Evolutionary conservation across 2,113 vertebrate species (phyloP).

Genomic region (rat (Rattus norvegicus)): DNA sequence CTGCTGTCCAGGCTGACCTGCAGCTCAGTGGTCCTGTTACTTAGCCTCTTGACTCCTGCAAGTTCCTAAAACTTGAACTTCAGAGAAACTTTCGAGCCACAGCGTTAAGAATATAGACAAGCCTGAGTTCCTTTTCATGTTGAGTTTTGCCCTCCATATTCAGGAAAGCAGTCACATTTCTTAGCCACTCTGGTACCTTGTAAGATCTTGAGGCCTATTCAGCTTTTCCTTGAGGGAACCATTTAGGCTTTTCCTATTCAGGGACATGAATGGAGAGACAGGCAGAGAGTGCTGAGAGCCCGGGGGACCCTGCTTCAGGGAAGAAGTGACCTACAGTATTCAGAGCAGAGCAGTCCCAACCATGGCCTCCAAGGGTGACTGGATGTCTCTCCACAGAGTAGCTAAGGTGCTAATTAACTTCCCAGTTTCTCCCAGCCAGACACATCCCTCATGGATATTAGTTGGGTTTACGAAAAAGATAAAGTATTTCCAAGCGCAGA

Average conservation of each 20-base stretch:
- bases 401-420: background rate
- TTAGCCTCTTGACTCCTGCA: background rate
- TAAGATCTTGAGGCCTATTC: background rate
- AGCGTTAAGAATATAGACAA: background rate
- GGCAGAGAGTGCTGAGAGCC: background rate
- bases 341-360: background rate
- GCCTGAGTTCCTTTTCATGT: background rate
- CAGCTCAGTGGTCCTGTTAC: background rate
- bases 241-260: background rate
- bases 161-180: background rate
- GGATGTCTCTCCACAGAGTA: slow-evolving; percentile 26
- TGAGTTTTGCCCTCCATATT: background rate
- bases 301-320: background rate
- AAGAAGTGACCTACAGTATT: background rate
- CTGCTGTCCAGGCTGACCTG: background rate
- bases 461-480: slow-evolving; percentile 34
- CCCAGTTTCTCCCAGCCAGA: background rate
- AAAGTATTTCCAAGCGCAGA: background rate
- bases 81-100: background rate
- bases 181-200: background rate
- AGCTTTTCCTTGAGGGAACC: background rate
- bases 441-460: slow-evolving; percentile 10
- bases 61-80: background rate
- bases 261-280: background rate
- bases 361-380: background rate